Evolutionary conservation across 1,140 invertebrate species (phyloP), one percentile per base, ranked within the genome.

Genomic region (Agrypnia vestita): DNA sequence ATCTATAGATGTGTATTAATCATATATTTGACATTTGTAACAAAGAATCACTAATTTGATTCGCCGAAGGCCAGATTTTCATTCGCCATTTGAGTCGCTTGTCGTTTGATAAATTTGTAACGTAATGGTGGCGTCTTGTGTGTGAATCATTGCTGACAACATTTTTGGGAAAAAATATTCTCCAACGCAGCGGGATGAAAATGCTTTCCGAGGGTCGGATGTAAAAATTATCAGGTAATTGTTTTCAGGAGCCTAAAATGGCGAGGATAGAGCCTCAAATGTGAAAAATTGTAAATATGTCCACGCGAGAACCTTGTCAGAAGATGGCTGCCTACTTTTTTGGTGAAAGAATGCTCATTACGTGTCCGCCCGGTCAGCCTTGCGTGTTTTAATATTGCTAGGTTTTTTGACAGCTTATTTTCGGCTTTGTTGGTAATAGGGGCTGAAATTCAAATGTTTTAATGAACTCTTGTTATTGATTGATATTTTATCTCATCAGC

Each of bases 61-160:
- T 19, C 1, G 25, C 9, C 59, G 9, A 35, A 0, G 6, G n/a
- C 6, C 59, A 35, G 46, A 69, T 13, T 49, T 71, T 71, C 11
- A 25, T 46, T 47, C 9, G 46, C 49, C 67, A 43, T 15, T 56
- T 15, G 49, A 51, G 46, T 71, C 67, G 62, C 35, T 56, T 15
- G 67, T 71, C 67, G 67, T 49, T 19, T 21, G 15, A 10, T 15
- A 76, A 76, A 72, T 80, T 80, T 47, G 78, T 76, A 75, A 80
- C 78, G 78, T 76, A 80, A 80, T 75, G 78, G 78, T 80, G 78
- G 71, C 78, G 78, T 75, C 78, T 75, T 80, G 78, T 80, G 78
- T 43, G 67, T 76, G 71, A 69, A 76, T 75, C 78, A 80, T 76
- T 80, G 78, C 78, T 80, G 78, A 80, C 78, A 80, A 80, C 78